Conservation (phyloP, 2,113 vertebrate genomes). For the Urocitellus parryii region DNA sequence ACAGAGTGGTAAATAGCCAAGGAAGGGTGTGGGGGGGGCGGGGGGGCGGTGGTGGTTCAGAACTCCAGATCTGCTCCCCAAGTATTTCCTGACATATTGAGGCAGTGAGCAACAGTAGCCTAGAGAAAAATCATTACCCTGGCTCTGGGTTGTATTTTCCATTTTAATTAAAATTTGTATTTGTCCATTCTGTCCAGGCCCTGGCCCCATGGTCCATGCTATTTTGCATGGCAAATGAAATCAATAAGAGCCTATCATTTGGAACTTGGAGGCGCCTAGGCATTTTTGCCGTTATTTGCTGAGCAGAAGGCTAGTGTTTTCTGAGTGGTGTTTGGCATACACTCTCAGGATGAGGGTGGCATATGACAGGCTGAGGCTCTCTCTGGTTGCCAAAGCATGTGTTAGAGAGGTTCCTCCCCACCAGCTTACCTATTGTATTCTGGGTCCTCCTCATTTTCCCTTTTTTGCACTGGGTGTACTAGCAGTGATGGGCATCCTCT, state of each 20-base stretch:
- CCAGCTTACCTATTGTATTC: not conserved
- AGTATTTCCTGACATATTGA: not conserved
- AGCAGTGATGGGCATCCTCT: not conserved
- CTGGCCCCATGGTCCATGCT: slow-evolving; percentile 11
- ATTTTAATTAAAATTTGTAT: slow-evolving; percentile 72
- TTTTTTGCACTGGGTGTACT: not conserved
- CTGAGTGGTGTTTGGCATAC: slow-evolving; percentile 10
- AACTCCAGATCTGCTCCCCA: not conserved
- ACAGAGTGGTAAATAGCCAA: not conserved
- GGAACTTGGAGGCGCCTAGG: not conserved
- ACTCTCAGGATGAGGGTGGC: not conserved
- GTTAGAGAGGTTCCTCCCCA: not conserved
- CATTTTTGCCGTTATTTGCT: slow-evolving; percentile 39
- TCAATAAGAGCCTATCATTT: slow-evolving; percentile 61
- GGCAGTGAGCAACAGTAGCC: slow-evolving; percentile 36
- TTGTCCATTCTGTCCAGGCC: slow-evolving; percentile 63
- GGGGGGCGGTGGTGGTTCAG: not conserved
- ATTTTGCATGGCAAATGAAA: slow-evolving; percentile 68
- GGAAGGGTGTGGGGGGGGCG: not conserved
- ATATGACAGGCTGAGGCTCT: not conserved
- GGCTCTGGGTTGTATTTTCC: slow-evolving; percentile 17
- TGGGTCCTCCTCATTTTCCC: not conserved
- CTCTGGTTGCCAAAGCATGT: not conserved
- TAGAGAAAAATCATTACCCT: slow-evolving; percentile 56
- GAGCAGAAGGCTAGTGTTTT: slow-evolving; percentile 72